Evolutionary conservation across 2,888 invertebrate genomes (phyloP).

Genomic region (Orchesellides sinensis): DNA sequence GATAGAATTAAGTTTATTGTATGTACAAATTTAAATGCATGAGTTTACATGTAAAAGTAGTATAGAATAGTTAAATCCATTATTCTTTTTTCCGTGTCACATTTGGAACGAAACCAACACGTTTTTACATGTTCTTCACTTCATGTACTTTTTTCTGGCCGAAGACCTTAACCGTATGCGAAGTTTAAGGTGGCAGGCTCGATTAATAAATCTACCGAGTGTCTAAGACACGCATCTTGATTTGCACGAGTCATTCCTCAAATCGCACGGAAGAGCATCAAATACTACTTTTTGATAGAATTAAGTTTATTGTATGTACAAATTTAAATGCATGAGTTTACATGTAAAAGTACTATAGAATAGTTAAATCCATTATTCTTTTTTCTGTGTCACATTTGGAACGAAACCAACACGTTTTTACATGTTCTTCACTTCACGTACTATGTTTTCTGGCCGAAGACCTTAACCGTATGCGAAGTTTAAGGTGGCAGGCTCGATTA

Average conservation of each 20-base stretch:
- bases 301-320: no score
- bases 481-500: slow-evolving; percentile 47
- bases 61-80: slow-evolving; percentile 2
- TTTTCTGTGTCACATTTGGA: slow-evolving; percentile 56
- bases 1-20: no score
- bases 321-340: no score
- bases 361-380: slow-evolving; percentile 8
- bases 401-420: slow-evolving; percentile 53
- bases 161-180: slow-evolving; percentile 34
- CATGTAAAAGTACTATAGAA: slow-evolving; percentile 7
- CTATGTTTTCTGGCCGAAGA: slow-evolving; percentile 33
- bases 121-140: slow-evolving; percentile 21
- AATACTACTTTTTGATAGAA: slow-evolving; percentile 17
- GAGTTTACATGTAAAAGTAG: slow-evolving; percentile 8
- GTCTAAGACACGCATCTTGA: slow-evolving; percentile 51
- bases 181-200: slow-evolving; percentile 33
- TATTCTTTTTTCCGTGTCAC: slow-evolving; percentile 41
- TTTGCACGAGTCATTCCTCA: slow-evolving; percentile 49
- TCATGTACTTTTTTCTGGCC: slow-evolving; percentile 19
- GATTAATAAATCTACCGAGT: slow-evolving; percentile 57
- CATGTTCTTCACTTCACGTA: slow-evolving; percentile 6
- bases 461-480: slow-evolving; percentile 28
- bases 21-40: no score
- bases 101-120: slow-evolving; percentile 60
- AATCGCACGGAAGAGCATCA: slow-evolving; percentile 4